These are phyloP conservation scores for Acleris literana DNA, from an alignment of 2,888 invertebrate species.

Conservation along the genomic window DNA sequence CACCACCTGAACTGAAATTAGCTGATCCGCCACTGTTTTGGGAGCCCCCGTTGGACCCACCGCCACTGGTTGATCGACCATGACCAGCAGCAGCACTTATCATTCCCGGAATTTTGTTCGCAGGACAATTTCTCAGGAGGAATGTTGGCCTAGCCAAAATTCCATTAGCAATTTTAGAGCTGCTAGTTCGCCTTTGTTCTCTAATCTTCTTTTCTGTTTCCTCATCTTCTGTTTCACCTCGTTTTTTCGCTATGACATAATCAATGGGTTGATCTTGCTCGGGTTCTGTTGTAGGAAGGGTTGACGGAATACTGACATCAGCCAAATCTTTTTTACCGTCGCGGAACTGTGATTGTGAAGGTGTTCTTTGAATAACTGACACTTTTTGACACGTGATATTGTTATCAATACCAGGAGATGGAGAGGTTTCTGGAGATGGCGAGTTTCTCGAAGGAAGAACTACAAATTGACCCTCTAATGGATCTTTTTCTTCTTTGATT, in stretches of 20 bases:
- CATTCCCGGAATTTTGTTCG: conserved; percentile 85
- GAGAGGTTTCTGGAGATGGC: conserved; percentile 80
- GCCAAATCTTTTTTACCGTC: conserved; percentile 74
- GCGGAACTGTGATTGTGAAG: conserved; percentile 80
- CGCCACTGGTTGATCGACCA: conserved; percentile 86
- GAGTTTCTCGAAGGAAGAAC: conserved; percentile 81
- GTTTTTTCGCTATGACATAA: conserved; percentile 93
- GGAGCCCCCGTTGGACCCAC: conserved; percentile 79
- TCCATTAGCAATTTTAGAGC: conserved; percentile 85
- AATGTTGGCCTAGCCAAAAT: conserved; percentile 80
- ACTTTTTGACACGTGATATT: conserved; percentile 87
- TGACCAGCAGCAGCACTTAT: conserved; percentile 91
- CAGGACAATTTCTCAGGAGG: conserved; percentile 82
- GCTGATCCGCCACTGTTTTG: conserved; percentile 78
- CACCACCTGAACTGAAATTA: conserved; percentile 82
- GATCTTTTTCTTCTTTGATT: conserved; percentile 86
- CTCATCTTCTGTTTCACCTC: conserved; percentile 87
- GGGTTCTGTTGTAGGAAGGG: conserved; percentile 83
- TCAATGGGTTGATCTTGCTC: conserved; percentile 95
- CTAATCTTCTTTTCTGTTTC: conserved; percentile 87
- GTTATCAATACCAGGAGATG: conserved; percentile 86
- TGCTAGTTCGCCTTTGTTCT: conserved; percentile 87
- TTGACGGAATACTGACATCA: conserved; percentile 79
- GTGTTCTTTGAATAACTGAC: conserved; percentile 93
- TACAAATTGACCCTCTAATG: conserved; percentile 85